These are phyloP conservation scores for Parazoanthus atlanticus DNA, from an alignment of 92 coral and sea anemone species.

Conservation along the genomic window DNA sequence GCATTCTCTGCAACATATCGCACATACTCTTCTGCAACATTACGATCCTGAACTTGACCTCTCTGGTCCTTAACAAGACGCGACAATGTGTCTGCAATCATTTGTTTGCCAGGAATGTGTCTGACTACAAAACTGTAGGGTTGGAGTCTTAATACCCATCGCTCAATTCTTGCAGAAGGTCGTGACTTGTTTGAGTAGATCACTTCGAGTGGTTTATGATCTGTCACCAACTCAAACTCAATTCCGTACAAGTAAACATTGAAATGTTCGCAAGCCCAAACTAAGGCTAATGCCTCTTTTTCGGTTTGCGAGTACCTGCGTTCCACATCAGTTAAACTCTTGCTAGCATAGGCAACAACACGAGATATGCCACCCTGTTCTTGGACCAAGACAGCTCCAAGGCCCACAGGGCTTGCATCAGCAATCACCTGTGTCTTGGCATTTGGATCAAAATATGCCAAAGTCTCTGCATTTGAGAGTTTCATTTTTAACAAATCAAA, in stretches of 20 bases:
- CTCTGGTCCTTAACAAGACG: slow-evolving; percentile 25
- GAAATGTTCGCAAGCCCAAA: slow-evolving; percentile 41
- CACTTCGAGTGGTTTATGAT: slow-evolving; percentile 46
- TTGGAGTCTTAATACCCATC: slow-evolving; percentile 60
- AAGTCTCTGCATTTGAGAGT: slow-evolving; percentile 53
- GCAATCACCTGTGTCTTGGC: slow-evolving; percentile 48
- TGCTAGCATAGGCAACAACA: slow-evolving; percentile 51
- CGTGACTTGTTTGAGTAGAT: slow-evolving; percentile 34
- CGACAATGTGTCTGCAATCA: slow-evolving; percentile 54
- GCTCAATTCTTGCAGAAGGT: slow-evolving; percentile 43
- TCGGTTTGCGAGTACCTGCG: slow-evolving; percentile 43
- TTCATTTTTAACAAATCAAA: slow-evolving; percentile 40
- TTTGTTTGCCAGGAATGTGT: slow-evolving; percentile 60
- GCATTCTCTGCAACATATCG: slow-evolving; percentile 58
- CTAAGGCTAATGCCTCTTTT: slow-evolving; percentile 34
- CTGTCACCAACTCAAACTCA: slow-evolving; percentile 40
- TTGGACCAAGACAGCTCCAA: slow-evolving; percentile 53
- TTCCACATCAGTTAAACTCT: slow-evolving; percentile 51
- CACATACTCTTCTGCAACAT: slow-evolving; percentile 60
- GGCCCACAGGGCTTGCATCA: slow-evolving; percentile 69
- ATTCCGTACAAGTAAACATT: slow-evolving; percentile 43
- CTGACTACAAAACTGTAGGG: slow-evolving; percentile 58
- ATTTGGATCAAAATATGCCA: slow-evolving; percentile 51
- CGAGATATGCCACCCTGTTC: slow-evolving; percentile 45
- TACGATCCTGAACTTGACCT: background rate